These are phyloP conservation scores for Pyrocephalus nanus DNA, from an alignment of 2,797 vertebrate species.

Conservation along the genomic window DNA sequence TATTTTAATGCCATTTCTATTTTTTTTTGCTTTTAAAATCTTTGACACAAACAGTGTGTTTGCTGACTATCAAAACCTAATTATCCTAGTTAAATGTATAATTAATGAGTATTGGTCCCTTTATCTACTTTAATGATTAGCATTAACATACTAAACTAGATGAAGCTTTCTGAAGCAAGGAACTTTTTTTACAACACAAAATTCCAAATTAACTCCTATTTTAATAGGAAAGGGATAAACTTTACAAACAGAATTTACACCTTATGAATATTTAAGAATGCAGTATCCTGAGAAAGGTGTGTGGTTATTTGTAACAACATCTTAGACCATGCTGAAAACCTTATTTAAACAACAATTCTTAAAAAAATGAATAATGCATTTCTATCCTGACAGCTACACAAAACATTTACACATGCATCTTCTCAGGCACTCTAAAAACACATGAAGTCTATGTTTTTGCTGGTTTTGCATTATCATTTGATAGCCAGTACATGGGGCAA, in stretches of 20 bases:
- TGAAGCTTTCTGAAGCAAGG: not conserved
- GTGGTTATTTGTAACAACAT: not conserved
- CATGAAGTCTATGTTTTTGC: not conserved
- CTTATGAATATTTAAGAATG: not conserved
- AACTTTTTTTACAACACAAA: not conserved
- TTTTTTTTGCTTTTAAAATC: not conserved
- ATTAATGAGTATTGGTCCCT: not conserved
- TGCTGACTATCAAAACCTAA: not conserved
- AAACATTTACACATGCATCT: not conserved
- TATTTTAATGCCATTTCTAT: not conserved
- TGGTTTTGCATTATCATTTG: not conserved
- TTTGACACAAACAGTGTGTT: not conserved
- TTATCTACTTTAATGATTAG: not conserved
- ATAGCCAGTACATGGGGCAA: not conserved
- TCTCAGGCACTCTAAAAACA: not conserved
- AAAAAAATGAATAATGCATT: not conserved
- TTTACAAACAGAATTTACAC: not conserved
- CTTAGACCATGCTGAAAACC: not conserved
- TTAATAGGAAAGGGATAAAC: not conserved
- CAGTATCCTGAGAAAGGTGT: not conserved
- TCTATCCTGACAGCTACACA: not conserved
- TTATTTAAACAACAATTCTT: not conserved
- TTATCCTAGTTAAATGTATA: not conserved
- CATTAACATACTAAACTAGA: not conserved
- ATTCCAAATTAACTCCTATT: not conserved